Evolutionary conservation across 2,113 vertebrate genomes (phyloP), one percentile per base, ranked within the genome.

Genomic region (Lagopus leucura): DNA sequence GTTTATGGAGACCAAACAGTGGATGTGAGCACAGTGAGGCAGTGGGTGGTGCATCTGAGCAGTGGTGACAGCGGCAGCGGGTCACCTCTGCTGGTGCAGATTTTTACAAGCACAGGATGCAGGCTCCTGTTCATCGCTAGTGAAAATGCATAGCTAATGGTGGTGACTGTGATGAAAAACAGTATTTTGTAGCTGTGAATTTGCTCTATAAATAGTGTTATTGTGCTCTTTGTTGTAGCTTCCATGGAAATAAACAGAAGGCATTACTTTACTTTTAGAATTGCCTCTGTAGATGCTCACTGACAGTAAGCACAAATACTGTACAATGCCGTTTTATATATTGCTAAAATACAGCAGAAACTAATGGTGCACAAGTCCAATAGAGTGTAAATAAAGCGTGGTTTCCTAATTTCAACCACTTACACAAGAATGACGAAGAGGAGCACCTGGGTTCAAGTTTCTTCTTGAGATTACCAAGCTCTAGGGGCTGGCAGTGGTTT

Each of bases 321-420:
- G 34, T 73, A 93, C 88, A 71, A 32, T 61, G 30, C 61, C 40
- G 47, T 75, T 96, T 90, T 45, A 64, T 60, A 43, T 77, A 45
- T 15, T 93, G 27, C 55, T 91, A 86, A 94, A 94, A 72, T 61
- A 75, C 47, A 91, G 45, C 22, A 27, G 47, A 92, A 70, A 40
- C 42, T 77, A 81, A 86, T 57, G 71, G 25, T 57, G 65, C 42
- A 27, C 74, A 90, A 79, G 74, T 63, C 91, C 43, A 88, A 65
- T 30, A 60, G 2, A 0, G 13, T 42, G 48, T 54, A 81, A 92
- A 72, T 66, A 74, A 74, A 60, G 38, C 40, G n/a, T 48, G 28
- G 15, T 55, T 88, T 89, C 69, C 65, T 89, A 48, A 70, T 66
- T 78, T 78, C 71, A 38, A 64, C 34, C n/a, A 81, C 40, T 83